phyloP scores from a whole-genome alignment of 2,113 vertebrate genomes.

The Xenus cinereus region DNA sequence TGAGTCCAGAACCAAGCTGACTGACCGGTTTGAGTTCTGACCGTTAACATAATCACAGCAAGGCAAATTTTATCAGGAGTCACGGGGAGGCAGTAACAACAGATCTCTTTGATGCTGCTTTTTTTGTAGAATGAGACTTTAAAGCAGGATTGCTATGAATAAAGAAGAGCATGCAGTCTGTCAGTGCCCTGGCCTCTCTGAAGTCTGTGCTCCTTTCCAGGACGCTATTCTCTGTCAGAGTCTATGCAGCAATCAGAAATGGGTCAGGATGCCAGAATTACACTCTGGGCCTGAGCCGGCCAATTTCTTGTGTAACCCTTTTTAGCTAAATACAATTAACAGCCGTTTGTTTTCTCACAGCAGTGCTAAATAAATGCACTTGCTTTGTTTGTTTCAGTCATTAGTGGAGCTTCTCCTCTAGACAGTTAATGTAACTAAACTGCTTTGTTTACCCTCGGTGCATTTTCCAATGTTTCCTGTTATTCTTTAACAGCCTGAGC shows the following conservation, averaged over 20 bases:
- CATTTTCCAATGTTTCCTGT: slow-evolving; percentile 29
- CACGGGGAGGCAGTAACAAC: background rate
- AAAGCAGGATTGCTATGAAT: background rate
- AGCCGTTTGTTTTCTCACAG: slow-evolving; percentile 18
- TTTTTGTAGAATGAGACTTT: background rate
- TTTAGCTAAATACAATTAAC: background rate
- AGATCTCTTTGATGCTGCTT: background rate
- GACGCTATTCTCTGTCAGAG: background rate
- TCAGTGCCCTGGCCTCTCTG: background rate
- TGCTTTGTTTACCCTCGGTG: slow-evolving; percentile 43
- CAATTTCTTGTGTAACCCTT: background rate
- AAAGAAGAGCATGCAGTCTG: background rate
- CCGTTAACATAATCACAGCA: background rate
- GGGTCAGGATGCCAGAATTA: background rate
- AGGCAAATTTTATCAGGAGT: background rate
- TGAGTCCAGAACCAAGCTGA: slow-evolving; percentile 8
- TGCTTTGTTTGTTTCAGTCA: slow-evolving; percentile 27
- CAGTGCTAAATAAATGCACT: slow-evolving; percentile 13
- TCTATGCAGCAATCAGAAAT: background rate
- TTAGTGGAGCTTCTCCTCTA: slow-evolving; percentile 28
- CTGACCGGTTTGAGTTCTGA: background rate
- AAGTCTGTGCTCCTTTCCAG: background rate
- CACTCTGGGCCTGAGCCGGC: background rate
- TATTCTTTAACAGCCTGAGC: slow-evolving; percentile 40
- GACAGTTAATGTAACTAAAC: slow-evolving; percentile 52